Percentiles rank a stretch among this genome's conserved stretches.
Evolutionary conservation across 2,113 vertebrate genomes (phyloP).

Genomic region (Motacilla alba): DNA sequence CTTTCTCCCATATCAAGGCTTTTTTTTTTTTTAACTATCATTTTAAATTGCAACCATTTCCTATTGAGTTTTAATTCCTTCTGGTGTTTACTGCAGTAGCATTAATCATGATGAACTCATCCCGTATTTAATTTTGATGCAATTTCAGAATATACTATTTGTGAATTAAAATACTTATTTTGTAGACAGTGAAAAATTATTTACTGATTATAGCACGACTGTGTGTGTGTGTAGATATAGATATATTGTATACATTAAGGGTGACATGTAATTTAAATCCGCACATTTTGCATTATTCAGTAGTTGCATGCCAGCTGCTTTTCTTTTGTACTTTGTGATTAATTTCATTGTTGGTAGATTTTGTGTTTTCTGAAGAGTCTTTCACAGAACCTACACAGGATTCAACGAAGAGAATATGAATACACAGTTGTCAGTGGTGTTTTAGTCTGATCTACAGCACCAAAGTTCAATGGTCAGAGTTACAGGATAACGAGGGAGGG

Average conservation of each 20-base stretch:
- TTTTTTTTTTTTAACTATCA: not conserved
- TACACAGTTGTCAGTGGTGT: slow-evolving; percentile 43
- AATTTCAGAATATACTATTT: slow-evolving; percentile 44
- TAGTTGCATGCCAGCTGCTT: slow-evolving; percentile 68
- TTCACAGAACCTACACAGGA: slow-evolving; percentile 59
- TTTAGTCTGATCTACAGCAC: slow-evolving; percentile 54
- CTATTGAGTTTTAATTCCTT: not conserved
- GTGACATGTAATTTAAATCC: slow-evolving; percentile 69
- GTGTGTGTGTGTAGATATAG: slow-evolving; percentile 41
- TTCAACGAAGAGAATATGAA: slow-evolving; percentile 49
- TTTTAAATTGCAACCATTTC: not conserved
- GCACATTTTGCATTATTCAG: slow-evolving; percentile 68
- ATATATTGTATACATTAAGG: slow-evolving; percentile 53
- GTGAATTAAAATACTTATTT: slow-evolving; percentile 62
- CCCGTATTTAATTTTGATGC: slow-evolving; percentile 47
- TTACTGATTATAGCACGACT: slow-evolving; percentile 54
- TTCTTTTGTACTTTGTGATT: slow-evolving; percentile 74
- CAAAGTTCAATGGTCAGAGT: slow-evolving; percentile 57
- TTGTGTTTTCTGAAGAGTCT: slow-evolving; percentile 70
- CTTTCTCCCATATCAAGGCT: not conserved
- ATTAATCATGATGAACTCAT: slow-evolving; percentile 50
- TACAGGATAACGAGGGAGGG: slow-evolving; percentile 4
- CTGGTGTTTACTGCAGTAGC: not conserved
- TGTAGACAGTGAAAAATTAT: slow-evolving; percentile 68
- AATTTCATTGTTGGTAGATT: slow-evolving; percentile 73